A percentile compares a stretch with the other conserved stretches of the same genome.
Conservation (phyloP, 1,140 invertebrate species). For the Drosophila novamexicana region DNA sequence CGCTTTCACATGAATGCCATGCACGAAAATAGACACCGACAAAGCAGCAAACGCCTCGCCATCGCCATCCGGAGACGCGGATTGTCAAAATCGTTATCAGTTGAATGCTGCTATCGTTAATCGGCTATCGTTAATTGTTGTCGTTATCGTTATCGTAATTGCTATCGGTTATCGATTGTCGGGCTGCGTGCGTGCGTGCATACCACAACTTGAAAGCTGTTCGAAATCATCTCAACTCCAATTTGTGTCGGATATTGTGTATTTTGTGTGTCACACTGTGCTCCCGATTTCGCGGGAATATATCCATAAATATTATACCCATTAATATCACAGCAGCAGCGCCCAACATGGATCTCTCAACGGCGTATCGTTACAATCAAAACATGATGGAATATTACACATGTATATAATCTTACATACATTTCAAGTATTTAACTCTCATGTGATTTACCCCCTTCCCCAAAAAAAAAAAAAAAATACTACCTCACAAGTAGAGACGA, state of each 20-base stretch:
- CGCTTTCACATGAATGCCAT: slow-evolving; percentile 15
- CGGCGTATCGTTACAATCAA: slow-evolving; percentile 97
- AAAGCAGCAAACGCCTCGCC: slow-evolving; percentile 12
- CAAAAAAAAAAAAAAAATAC: no score
- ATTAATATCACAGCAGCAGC: background rate
- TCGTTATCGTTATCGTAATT: slow-evolving; percentile 46
- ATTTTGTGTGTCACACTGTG: background rate
- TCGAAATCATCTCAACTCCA: background rate
- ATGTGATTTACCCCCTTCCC: no score
- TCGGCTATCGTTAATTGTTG: slow-evolving; percentile 34
- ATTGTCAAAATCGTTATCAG: slow-evolving; percentile 41
- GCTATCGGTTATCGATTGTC: slow-evolving; percentile 9
- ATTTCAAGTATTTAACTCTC: slow-evolving; percentile 39
- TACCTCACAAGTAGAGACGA: no score
- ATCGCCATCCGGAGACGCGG: slow-evolving; percentile 11
- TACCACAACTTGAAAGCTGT: background rate
- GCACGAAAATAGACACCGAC: slow-evolving; percentile 20
- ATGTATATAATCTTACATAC: slow-evolving; percentile 89
- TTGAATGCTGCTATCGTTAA: slow-evolving; percentile 21
- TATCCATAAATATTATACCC: background rate
- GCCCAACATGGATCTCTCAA: slow-evolving; percentile 92
- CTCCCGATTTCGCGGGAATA: no score
- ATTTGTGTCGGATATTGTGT: background rate
- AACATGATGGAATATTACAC: slow-evolving; percentile 99
- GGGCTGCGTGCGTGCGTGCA: background rate